Percentiles rank a stretch among this genome's conserved stretches.
Conservation (phyloP, 2,888 invertebrate species). For the Lissonota sp. region DNA sequence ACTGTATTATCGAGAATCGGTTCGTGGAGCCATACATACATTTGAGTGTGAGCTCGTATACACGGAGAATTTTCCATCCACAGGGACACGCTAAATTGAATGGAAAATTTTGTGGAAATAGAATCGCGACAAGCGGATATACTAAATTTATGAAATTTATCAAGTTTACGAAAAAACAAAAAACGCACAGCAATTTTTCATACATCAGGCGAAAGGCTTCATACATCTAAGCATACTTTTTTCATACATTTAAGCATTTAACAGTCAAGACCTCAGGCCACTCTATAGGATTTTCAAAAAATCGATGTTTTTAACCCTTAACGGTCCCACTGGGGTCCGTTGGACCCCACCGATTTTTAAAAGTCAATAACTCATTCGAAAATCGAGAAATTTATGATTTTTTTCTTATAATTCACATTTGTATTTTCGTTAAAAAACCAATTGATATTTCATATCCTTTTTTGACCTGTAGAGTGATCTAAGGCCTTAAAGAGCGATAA, state of each 20-base stretch:
- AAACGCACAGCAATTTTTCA: not conserved
- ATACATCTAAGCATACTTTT: conserved; percentile 1
- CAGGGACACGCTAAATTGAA: conserved; percentile 31
- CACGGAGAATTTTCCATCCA: conserved; percentile 9
- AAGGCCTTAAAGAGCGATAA: too few relatives aligned
- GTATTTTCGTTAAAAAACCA: too few relatives aligned
- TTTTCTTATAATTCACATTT: too few relatives aligned
- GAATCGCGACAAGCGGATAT: conserved; percentile 12
- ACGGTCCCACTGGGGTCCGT: too few relatives aligned
- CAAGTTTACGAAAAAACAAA: not conserved
- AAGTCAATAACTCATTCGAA: too few relatives aligned
- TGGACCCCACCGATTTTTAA: too few relatives aligned
- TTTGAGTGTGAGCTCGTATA: not conserved
- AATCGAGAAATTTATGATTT: too few relatives aligned
- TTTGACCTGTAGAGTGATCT: too few relatives aligned
- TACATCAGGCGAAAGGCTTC: not conserved
- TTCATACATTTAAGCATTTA: not conserved
- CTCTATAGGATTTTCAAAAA: too few relatives aligned
- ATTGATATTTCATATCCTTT: too few relatives aligned
- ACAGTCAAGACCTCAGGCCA: too few relatives aligned
- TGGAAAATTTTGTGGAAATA: conserved; percentile 27
- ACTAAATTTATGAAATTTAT: conserved; percentile 1
- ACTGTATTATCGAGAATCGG: conserved; percentile 75
- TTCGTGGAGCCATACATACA: conserved; percentile 12
- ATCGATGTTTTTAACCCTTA: too few relatives aligned